Conservation (phyloP, 2,113 vertebrate genomes). For the Accipiter cooperii region DNA sequence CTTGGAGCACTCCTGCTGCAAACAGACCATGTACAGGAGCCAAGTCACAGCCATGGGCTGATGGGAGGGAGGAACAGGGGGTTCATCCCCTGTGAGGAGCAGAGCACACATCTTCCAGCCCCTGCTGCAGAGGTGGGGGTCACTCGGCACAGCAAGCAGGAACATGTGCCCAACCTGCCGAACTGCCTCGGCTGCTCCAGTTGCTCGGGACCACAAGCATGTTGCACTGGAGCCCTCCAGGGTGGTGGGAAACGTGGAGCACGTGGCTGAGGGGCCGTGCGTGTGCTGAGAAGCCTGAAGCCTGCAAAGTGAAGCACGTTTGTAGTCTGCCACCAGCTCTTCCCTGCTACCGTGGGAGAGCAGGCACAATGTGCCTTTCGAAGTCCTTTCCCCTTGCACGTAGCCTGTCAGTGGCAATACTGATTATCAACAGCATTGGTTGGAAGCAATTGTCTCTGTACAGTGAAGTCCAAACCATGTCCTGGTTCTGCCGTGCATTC, state of each 20-base stretch:
- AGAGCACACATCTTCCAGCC: not conserved
- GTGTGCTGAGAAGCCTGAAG: not conserved
- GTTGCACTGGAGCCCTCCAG: not conserved
- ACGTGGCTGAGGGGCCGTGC: fast-evolving
- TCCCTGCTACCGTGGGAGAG: not conserved
- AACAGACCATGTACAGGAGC: not conserved
- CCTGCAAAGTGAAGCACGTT: not conserved
- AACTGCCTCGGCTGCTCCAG: not conserved
- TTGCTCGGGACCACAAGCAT: fast-evolving
- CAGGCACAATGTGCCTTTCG: not conserved
- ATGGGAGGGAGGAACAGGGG: not conserved
- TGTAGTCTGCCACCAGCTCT: not conserved
- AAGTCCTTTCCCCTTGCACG: not conserved
- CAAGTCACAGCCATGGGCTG: not conserved
- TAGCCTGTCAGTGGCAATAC: not conserved
- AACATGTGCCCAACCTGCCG: fast-evolving
- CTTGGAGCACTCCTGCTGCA: not conserved
- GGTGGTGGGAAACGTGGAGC: not conserved
- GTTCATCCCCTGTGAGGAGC: not conserved
- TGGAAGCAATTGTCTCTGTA: not conserved
- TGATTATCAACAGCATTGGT: not conserved
- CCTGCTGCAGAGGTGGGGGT: not conserved
- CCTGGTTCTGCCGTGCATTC: not conserved
- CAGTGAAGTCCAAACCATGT: constrained; percentile 19
- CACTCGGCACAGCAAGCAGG: not conserved